Evolutionary conservation across 2,888 invertebrate species (phyloP), one percentile per base, ranked within the genome.

Genomic region (Pyrocoelia pectoralis): DNA sequence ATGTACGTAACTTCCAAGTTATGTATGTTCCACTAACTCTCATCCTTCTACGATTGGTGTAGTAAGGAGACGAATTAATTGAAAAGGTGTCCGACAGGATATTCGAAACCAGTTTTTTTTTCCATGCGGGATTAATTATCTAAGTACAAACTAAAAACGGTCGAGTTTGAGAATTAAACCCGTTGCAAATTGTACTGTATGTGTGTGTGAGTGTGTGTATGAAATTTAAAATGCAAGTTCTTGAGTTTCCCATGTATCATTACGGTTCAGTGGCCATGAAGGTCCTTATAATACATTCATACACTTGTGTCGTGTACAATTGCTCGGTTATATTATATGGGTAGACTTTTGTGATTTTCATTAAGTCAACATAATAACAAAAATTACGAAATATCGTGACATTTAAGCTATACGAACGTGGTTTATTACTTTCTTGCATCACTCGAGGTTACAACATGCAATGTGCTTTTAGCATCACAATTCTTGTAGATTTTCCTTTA

Each of bases 191-290:
- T n/a, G n/a, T n/a, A n/a, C n/a, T n/a, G n/a, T n/a, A n/a, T n/a
- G 28, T 29, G 4, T 51, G 33, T 51, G 4, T 9, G 24, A 33
- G 10, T 13, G 12, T n/a, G n/a, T 28, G 19, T 51, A 29, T 43
- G 15, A 18, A 51, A 51, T 28, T 12, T 33, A 33, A 33, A 5
- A 52, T 38, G 40, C 41, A 18, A 48, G 48, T 33, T 59, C 53
- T n/a, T 53, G 33, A 64, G 53, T 63, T 69, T 69, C 69, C 65
- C 69, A 66, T 67, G 67, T 69, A 67, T 60, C 46, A 52, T 63
- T 60, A 66, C 60, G 65, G 67, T 69, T 67, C 69, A 67, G 67
- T 65, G 69, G 67, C 67, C 67, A 69, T 64, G 66, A 69, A 67
- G 65, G 67, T 29, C 58, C 49, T 49, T 49, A 38, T n/a, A 24